These are phyloP conservation scores for Prionace glauca DNA, from an alignment of 2,797 vertebrate species.

Conservation along the genomic window DNA sequence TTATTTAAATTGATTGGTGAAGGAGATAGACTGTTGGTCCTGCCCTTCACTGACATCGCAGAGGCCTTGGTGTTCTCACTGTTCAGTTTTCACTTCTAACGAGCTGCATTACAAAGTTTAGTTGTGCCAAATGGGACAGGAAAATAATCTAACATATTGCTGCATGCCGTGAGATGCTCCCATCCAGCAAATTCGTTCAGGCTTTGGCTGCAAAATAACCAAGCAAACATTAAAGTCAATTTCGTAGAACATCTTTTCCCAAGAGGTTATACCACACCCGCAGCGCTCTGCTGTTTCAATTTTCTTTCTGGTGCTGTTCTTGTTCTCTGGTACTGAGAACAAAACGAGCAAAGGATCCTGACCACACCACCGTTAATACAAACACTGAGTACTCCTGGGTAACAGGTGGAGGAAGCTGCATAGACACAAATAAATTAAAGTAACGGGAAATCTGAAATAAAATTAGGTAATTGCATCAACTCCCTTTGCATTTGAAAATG, in stretches of 20 bases:
- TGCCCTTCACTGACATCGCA: no score
- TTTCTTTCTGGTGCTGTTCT: not conserved
- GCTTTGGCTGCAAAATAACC: not conserved
- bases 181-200: not conserved
- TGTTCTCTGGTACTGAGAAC: not conserved
- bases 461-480: not conserved
- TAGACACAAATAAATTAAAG: not conserved
- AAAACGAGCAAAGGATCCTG: not conserved
- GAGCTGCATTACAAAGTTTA: no score
- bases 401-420: not conserved
- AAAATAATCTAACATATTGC: not conserved
- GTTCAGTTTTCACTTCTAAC: no score
- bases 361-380: not conserved
- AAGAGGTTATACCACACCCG: not conserved
- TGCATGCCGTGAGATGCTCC: not conserved
- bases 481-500: not conserved
- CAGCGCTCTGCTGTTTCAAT: not conserved
- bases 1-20: no score
- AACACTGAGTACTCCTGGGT: not conserved
- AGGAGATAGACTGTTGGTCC: no score
- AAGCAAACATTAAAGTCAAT: not conserved
- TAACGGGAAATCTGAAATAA: not conserved
- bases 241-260: not conserved
- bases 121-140: no score
- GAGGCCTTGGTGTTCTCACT: no score